Percentiles rank a stretch among this genome's conserved stretches.
Conservation (phyloP, 2,888 invertebrate genomes). For the Melitaea athalia region DNA sequence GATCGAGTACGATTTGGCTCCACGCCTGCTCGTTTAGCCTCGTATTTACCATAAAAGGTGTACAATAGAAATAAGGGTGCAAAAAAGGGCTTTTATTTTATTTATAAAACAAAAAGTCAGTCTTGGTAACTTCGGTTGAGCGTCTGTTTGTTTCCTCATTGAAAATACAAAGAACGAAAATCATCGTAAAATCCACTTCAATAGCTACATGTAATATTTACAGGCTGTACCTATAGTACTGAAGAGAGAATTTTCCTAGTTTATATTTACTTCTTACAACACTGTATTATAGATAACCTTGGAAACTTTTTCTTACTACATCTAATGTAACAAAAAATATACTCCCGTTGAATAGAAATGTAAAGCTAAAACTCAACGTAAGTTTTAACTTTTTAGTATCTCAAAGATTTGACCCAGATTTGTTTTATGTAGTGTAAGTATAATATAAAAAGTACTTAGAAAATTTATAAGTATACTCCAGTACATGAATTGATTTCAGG, state of each 20-base stretch:
- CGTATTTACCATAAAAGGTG: background rate
- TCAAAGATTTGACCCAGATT: background rate
- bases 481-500: background rate
- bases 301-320: background rate
- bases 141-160: slow-evolving; percentile 3
- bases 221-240: background rate
- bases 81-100: background rate
- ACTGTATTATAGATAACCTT: too few relatives aligned
- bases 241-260: background rate
- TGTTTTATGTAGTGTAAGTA: background rate
- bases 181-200: slow-evolving; percentile 2
- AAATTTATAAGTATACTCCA: background rate
- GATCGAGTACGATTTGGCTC: background rate
- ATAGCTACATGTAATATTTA: slow-evolving; percentile 7
- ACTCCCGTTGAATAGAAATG: background rate
- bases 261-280: background rate
- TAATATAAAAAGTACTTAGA: background rate
- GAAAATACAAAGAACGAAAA: slow-evolving; percentile 5
- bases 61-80: background rate
- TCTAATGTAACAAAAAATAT: background rate
- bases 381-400: background rate
- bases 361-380: background rate
- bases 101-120: slow-evolving; percentile 2
- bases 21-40: background rate
- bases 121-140: background rate